phyloP scores from a whole-genome alignment of 92 coral and sea anemone species.

The Epizoanthus scotinus region DNA sequence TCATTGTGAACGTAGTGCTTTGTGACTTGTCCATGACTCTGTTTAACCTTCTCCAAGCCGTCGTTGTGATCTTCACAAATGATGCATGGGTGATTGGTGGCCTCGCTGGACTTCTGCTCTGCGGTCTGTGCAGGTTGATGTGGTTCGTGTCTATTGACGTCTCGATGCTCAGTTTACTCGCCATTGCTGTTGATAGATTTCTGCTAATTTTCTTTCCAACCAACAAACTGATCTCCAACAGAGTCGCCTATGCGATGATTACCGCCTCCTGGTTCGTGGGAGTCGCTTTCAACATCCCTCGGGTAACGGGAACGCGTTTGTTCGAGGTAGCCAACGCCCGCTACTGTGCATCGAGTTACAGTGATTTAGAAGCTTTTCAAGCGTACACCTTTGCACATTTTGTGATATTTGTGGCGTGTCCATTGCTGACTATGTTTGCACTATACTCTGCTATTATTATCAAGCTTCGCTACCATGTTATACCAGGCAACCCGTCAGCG shows the following conservation, averaged over 20 bases:
- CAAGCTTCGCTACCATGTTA: constrained; percentile 17
- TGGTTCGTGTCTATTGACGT: constrained; percentile 38
- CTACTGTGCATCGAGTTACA: constrained; percentile 9
- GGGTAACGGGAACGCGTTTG: constrained; percentile 6
- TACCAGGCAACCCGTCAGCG: constrained; percentile 34
- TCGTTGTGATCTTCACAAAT: constrained; percentile 24
- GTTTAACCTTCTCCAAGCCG: constrained; percentile 37
- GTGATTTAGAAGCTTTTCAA: constrained; percentile 12
- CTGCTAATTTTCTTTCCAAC: constrained; percentile 26
- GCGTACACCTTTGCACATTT: constrained; percentile 21
- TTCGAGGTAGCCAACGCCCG: background rate
- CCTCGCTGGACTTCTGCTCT: constrained; percentile 8
- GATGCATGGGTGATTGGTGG: constrained; percentile 16
- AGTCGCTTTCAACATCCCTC: constrained; percentile 10
- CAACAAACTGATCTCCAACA: constrained; percentile 12
- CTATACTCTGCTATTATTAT: constrained; percentile 26
- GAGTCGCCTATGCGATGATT: background rate
- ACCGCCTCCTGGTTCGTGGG: constrained; percentile 11
- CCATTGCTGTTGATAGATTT: constrained; percentile 33
- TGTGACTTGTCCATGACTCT: constrained; percentile 36
- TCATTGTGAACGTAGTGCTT: constrained; percentile 27
- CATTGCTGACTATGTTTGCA: background rate
- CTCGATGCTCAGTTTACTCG: constrained; percentile 23
- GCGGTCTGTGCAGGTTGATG: constrained; percentile 20
- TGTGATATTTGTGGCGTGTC: background rate